phyloP scores from a whole-genome alignment of 2,113 vertebrate genomes.

The Esox niger region DNA sequence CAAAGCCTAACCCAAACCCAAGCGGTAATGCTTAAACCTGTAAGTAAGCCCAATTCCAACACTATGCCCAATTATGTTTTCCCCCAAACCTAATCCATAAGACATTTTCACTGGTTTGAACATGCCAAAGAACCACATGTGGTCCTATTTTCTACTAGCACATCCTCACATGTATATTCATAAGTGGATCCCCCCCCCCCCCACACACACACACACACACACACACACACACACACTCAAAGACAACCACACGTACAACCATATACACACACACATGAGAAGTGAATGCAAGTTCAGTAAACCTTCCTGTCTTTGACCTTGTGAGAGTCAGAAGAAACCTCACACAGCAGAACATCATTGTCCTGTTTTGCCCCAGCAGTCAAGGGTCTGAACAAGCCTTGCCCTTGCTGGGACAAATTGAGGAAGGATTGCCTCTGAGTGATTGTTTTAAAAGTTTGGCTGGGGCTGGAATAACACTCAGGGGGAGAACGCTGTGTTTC shows the following conservation, averaged over 20 bases:
- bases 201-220: background rate
- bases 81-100: too few relatives aligned
- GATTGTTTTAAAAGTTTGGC: constrained; percentile 39
- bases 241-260: too few relatives aligned
- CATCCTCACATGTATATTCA: background rate
- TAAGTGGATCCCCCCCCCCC: background rate
- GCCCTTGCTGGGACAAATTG: constrained; percentile 24
- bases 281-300: background rate
- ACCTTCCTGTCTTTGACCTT: background rate
- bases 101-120: too few relatives aligned
- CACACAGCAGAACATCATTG: constrained; percentile 1
- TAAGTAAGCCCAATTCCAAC: too few relatives aligned
- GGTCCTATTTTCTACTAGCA: too few relatives aligned
- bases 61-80: too few relatives aligned
- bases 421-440: constrained; percentile 11
- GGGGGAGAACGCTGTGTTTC: constrained; percentile 17
- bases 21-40: too few relatives aligned
- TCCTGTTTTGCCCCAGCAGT: background rate
- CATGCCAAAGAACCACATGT: too few relatives aligned
- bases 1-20: too few relatives aligned
- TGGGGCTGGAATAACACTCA: constrained; percentile 10
- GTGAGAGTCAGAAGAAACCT: background rate
- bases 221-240: background rate
- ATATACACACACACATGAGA: background rate
- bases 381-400: constrained; percentile 10